phyloP scores from a whole-genome alignment of 30 jellyfish, hydroid and myxozoan genomes.

The Aurelia coerulea region DNA sequence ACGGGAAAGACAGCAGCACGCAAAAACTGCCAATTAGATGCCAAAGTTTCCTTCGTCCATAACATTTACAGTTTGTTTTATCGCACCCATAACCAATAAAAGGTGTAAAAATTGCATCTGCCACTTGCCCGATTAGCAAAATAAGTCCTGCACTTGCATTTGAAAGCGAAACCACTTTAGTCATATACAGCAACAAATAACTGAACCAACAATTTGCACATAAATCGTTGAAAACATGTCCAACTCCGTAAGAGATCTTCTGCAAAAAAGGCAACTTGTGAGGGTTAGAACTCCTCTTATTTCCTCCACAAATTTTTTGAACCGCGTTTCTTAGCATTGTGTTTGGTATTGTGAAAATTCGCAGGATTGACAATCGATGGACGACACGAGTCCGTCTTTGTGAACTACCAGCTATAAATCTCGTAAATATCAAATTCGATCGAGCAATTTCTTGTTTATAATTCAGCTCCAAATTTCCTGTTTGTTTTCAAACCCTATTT shows the following conservation, averaged over 20 bases:
- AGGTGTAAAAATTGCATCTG: constrained; percentile 90
- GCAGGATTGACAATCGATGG: neutral
- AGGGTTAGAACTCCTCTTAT: neutral
- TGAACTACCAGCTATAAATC: no score
- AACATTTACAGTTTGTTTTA: constrained; percentile 48
- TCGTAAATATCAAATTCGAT: no score
- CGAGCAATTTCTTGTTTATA: no score
- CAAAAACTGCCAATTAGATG: constrained; percentile 83
- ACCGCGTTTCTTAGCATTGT: constrained; percentile 50
- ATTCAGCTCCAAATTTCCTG: no score
- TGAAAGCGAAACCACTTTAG: constrained; percentile 89
- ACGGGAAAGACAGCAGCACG: constrained; percentile 88
- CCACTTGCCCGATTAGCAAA: constrained; percentile 93
- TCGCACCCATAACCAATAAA: constrained; percentile 94
- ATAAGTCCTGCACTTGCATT: constrained; percentile 84
- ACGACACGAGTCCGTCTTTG: neutral
- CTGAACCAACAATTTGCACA: constrained; percentile 98
- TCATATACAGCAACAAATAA: constrained; percentile 80
- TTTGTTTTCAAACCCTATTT: no score
- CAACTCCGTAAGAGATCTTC: constrained; percentile 85
- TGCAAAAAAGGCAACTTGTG: constrained; percentile 63
- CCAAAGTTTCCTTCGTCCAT: constrained; percentile 94
- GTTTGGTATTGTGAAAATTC: neutral
- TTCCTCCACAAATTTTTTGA: constrained; percentile 37
- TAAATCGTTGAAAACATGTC: constrained; percentile 89